Evolutionary conservation across 53 echinoderm and acorn worm species (phyloP).

Genomic region (Echinarachnius parma): DNA sequence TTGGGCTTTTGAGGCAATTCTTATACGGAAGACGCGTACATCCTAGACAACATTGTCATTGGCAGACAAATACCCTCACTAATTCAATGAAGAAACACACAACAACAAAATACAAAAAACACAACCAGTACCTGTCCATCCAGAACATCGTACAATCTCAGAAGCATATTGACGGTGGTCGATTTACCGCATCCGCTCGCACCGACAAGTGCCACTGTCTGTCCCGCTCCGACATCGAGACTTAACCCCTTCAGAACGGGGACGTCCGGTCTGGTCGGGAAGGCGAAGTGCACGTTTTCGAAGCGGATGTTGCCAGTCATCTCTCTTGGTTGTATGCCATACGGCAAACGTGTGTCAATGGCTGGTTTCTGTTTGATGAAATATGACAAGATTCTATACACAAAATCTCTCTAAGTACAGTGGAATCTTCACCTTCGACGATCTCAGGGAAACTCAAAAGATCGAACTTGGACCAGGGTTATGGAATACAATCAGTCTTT

Average conservation of each 20-base stretch:
- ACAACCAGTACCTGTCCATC: slow-evolving; percentile 48
- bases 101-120: no score
- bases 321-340: background rate
- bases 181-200: slow-evolving; percentile 62
- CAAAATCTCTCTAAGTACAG: no score
- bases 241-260: slow-evolving; percentile 38
- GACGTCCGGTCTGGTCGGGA: slow-evolving; percentile 52
- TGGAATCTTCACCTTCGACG: no score
- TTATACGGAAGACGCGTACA: no score
- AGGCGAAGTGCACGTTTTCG: slow-evolving; percentile 36
- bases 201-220: slow-evolving; percentile 55
- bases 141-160: slow-evolving; percentile 47
- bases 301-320: slow-evolving; percentile 52
- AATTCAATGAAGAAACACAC: no score
- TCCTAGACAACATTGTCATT: no score
- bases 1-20: no score
- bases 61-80: no score
- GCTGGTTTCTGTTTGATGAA: slow-evolving; percentile 3
- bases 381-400: slow-evolving; percentile 1
- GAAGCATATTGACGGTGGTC: slow-evolving; percentile 52
- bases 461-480: no score
- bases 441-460: no score
- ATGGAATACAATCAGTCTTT: no score
- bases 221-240: slow-evolving; percentile 34
- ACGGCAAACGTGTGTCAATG: slow-evolving; percentile 30